Evolutionary conservation across 2,888 invertebrate genomes (phyloP), one percentile per base, ranked within the genome.

Genomic region (Drosophila gaucha): DNA sequence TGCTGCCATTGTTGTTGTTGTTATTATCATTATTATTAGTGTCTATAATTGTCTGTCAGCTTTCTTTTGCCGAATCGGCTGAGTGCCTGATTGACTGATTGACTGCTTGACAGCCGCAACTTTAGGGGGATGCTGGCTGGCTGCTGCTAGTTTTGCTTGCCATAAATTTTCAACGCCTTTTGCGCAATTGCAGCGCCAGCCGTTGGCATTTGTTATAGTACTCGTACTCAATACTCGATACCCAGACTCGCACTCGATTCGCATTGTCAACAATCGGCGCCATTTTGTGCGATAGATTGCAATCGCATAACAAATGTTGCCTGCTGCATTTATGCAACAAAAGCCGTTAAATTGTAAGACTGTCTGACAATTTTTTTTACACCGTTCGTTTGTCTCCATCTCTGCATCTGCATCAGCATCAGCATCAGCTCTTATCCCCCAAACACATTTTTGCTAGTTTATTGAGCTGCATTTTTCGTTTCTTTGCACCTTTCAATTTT

Each of bases 301-400:
- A 84, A 86, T 86, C 86, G 85, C 78, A 73, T 78, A 86, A 80
- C 78, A 82, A 85, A 86, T 85, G 87, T 85, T 85, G 74, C 55
- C 79, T 70, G 80, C 59, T 68, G 69, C 56, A 73, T 86, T 84
- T 84, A 86, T 86, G 84, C 84, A 85, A 85, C 87, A 80, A 84
- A 84, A 82, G 78, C 84, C 84, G 84, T 85, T 85, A 86, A 85
- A 72, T 85, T 86, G 78, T 84, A 79, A 72, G 75, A 79, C 73
- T 74, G 69, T 72, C 73, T 78, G 65, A 75, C 74, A 63, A 67
- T 67, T 67, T 75, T 67, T 60, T 66, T 60, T 71, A 56, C 72
- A 69, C 62, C 52, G 50, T 65, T 65, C 47, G 60, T 69, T 70
- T 74, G 73, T 74, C 70, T 57, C 58, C 63, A 57, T 58, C 62